Conservation (phyloP, 2,113 vertebrate species). For the Serilophus lunatus region DNA sequence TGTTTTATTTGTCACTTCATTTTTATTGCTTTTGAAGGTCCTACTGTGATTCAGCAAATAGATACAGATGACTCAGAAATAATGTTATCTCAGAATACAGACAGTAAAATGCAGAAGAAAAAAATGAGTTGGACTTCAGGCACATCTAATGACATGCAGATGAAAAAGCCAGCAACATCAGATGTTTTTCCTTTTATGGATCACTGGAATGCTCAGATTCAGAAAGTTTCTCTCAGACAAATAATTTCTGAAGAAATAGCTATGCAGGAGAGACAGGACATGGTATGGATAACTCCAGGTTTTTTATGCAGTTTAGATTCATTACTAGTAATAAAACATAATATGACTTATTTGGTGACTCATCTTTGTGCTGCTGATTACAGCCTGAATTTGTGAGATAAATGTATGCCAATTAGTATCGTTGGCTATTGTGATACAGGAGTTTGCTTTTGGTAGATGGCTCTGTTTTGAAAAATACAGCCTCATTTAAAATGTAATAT, state of each 20-base stretch:
- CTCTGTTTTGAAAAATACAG: neutral
- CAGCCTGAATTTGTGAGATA: neutral
- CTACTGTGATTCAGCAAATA: constrained; percentile 40
- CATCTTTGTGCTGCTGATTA: neutral
- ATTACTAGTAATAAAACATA: neutral
- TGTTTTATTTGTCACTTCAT: constrained; percentile 1
- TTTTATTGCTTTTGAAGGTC: constrained; percentile 65
- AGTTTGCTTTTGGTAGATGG: neutral
- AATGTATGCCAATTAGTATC: neutral
- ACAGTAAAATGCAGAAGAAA: constrained; percentile 53
- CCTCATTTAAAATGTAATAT: neutral
- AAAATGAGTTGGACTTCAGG: neutral
- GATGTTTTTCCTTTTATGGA: constrained; percentile 81
- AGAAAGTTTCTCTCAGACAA: constrained; percentile 87
- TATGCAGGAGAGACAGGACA: constrained; percentile 82
- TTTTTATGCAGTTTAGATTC: neutral
- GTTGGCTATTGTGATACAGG: neutral
- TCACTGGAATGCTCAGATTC: constrained; percentile 85
- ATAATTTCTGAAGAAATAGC: constrained; percentile 95
- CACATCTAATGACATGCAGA: neutral
- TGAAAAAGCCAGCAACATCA: constrained; percentile 38
- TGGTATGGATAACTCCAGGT: constrained; percentile 72
- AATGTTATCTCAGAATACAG: constrained; percentile 52
- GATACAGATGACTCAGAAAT: constrained; percentile 55
- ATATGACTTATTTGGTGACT: neutral